Evolutionary conservation across 2,888 invertebrate species (phyloP).

Genomic region (Platerodrilus igneus): DNA sequence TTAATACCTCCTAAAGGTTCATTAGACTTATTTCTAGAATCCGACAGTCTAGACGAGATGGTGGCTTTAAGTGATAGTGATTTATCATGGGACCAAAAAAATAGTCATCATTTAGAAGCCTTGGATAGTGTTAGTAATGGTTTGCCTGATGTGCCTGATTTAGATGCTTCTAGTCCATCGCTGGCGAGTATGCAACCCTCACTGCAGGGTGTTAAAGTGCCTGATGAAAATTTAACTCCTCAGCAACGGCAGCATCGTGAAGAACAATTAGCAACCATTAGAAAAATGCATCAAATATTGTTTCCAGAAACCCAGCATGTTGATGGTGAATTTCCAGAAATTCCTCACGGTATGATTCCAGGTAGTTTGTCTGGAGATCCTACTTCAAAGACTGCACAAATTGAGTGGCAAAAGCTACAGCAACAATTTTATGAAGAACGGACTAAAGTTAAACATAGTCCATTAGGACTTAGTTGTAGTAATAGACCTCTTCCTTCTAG

Average conservation of each 20-base stretch:
- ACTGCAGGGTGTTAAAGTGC: slow-evolving; percentile 77
- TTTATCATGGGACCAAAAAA: slow-evolving; percentile 52
- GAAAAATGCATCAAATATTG: slow-evolving; percentile 89
- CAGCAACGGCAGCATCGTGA: slow-evolving; percentile 93
- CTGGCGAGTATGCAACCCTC: slow-evolving; percentile 56
- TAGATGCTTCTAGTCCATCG: slow-evolving; percentile 53
- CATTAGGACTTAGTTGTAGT: slow-evolving; percentile 37
- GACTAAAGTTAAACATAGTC: slow-evolving; percentile 45
- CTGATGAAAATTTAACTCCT: slow-evolving; percentile 93
- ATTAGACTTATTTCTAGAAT: slow-evolving; percentile 44
- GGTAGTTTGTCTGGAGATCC: slow-evolving; percentile 20
- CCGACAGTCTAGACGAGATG: slow-evolving; percentile 48
- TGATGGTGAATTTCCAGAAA: slow-evolving; percentile 31
- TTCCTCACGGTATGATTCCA: slow-evolving; percentile 20
- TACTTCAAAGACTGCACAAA: slow-evolving; percentile 56
- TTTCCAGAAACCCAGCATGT: slow-evolving; percentile 70
- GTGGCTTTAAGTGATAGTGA: slow-evolving; percentile 45
- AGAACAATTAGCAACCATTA: slow-evolving; percentile 83
- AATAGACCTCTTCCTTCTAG: slow-evolving; percentile 38
- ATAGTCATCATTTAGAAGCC: slow-evolving; percentile 44
- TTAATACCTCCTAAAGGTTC: slow-evolving; percentile 50
- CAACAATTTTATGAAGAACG: slow-evolving; percentile 78
- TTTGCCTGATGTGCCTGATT: slow-evolving; percentile 44
- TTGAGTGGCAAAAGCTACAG: slow-evolving; percentile 90
- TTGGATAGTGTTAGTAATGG: slow-evolving; percentile 47